Conservation (phyloP, 2,797 vertebrate species). For the Miopithecus talapoin region DNA sequence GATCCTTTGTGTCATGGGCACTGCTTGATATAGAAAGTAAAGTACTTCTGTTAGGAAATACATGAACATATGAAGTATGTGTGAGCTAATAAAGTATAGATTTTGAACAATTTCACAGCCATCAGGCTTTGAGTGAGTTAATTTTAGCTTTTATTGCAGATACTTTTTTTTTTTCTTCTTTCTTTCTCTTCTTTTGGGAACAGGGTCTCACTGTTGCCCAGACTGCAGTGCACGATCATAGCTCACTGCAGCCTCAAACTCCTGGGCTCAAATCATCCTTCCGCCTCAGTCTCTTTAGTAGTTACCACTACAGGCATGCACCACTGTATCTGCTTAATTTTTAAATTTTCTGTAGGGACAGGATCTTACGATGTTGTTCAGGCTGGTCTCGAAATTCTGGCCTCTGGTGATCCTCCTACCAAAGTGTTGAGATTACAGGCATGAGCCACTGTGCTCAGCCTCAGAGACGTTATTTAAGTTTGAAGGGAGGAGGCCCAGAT, state of each 20-base stretch:
- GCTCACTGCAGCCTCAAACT: neutral
- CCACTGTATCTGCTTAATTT: neutral
- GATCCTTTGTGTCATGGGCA: constrained; percentile 61
- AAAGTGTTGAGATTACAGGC: neutral
- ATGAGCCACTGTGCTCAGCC: neutral
- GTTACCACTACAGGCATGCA: neutral
- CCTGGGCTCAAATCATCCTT: neutral
- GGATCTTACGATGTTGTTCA: neutral
- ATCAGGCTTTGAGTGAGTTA: constrained; percentile 73
- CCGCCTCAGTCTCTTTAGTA: neutral
- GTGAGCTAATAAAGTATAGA: constrained; percentile 52
- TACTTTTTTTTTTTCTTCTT: constrained; percentile 55
- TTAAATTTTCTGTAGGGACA: neutral
- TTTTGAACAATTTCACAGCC: constrained; percentile 74
- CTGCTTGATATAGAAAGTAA: constrained; percentile 68
- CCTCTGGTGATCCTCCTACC: neutral
- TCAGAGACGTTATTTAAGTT: constrained; percentile 75
- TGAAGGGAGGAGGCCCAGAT: constrained; percentile 68
- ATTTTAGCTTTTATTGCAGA: constrained; percentile 73
- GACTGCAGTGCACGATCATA: neutral
- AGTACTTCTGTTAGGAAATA: constrained; percentile 71
- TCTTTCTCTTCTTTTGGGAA: neutral
- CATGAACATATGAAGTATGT: neutral
- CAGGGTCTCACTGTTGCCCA: neutral
- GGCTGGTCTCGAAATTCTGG: neutral